Evolutionary conservation across 2,113 vertebrate species (phyloP), one percentile per base, ranked within the genome.

Genomic region (Cettia cetti): DNA sequence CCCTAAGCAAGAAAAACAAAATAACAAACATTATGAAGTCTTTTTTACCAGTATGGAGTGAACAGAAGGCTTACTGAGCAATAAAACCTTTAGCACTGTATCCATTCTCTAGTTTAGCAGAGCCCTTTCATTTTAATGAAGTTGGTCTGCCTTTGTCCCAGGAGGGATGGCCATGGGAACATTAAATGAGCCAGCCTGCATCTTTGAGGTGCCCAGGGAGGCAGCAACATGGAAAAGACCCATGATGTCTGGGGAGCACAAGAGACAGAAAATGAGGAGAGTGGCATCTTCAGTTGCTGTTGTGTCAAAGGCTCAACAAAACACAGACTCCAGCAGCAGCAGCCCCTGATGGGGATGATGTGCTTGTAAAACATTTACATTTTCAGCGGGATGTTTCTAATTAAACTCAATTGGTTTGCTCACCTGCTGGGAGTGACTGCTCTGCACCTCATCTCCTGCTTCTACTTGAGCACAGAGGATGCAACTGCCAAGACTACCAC

Each of bases 301-400:
- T 79, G 33, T 82, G 71, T 57, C 60, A 85, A 61, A 82, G 37
- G 53, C 86, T 69, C 76, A 59, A 60, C 66, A 61, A 92, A 95
- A 82, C 74, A 45, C 42, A 57, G 30, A 74, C 50, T 77, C 24
- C 23, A 65, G 75, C 84, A 90, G 74, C 74, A 91, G 86, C 70
- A 92, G 78, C 57, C 40, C 61, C 61, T 57, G 77, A 72, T 31
- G 30, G 54, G 20, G 53, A 72, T n/a, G 75, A 87, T 47, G 45
- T 35, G 42, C 78, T 87, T 65, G 53, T 69, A 84, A 94, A 96
- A 94, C 86, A 82, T 89, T 53, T 79, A 91, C 84, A 85, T 94
- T 94, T 95, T 76, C 87, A 94, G 93, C 87, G 91, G 90, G 90
- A 94, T 90, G 92, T 90, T 95, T 94, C 94, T 85, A 92, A 95